Percentiles rank a stretch among this genome's conserved stretches.
Evolutionary conservation across 92 coral and sea anemone species (phyloP).

Genomic region (Palythoa grandiflora): DNA sequence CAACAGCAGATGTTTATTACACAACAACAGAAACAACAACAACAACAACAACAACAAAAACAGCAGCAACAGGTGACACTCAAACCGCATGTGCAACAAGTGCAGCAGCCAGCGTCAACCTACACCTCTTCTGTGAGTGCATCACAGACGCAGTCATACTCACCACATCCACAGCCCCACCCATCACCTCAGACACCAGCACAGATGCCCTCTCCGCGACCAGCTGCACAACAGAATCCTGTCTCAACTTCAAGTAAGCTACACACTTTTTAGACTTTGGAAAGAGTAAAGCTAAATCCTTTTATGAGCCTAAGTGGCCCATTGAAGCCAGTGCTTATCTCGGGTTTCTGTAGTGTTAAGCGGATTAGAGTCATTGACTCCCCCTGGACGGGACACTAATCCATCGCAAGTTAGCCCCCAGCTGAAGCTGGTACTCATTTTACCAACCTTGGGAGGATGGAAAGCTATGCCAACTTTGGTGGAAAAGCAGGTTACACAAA

Average conservation of each 20-base stretch:
- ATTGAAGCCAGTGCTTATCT: no score
- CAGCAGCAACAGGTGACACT: constrained; percentile 36
- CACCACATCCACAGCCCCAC: constrained; percentile 47
- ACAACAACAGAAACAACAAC: constrained; percentile 13
- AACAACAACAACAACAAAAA: constrained; percentile 14
- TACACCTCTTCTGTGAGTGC: constrained; percentile 24
- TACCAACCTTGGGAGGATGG: no score
- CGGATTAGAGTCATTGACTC: no score
- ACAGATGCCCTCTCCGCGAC: constrained; percentile 48
- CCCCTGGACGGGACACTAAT: no score
- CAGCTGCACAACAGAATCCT: constrained; percentile 33
- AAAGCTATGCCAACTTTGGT: no score
- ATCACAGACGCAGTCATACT: constrained; percentile 14
- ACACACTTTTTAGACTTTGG: neutral
- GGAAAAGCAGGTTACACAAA: no score
- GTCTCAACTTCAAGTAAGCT: constrained; percentile 31
- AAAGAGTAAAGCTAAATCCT: no score
- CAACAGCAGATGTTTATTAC: constrained; percentile 18
- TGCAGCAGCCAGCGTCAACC: constrained; percentile 25
- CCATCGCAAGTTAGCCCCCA: no score
- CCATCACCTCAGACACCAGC: constrained; percentile 46
- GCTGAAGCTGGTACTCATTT: no score
- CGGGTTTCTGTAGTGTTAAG: no score
- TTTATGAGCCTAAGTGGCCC: no score
- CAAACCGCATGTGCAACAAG: constrained; percentile 27